These are phyloP conservation scores for Scomberomorus guttatus DNA, from an alignment of 2,797 vertebrate genomes.

Conservation along the genomic window DNA sequence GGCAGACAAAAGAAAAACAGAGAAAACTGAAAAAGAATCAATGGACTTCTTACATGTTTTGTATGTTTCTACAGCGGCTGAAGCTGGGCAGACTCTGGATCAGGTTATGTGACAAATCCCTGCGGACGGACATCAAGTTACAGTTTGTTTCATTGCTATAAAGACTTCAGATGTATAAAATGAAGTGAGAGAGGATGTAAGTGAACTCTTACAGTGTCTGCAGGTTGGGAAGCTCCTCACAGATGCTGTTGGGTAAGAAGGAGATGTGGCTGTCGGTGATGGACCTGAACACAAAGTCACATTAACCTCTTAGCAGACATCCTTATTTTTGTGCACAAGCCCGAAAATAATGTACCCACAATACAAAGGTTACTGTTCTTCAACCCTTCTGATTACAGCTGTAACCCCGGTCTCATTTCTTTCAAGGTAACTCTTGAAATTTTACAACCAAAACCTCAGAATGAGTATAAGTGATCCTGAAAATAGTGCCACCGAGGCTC, in stretches of 20 bases:
- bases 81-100: slow-evolving; percentile 89
- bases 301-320: too few species aligned
- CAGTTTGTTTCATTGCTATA: background rate
- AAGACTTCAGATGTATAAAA: too few species aligned
- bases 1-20: background rate
- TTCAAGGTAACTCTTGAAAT: too few species aligned
- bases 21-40: background rate
- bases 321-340: too few species aligned
- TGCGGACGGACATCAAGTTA: background rate
- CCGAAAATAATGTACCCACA: too few species aligned
- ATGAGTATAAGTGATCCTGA: too few species aligned
- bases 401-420: too few species aligned
- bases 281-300: background rate
- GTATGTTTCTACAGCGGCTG: slow-evolving; percentile 22
- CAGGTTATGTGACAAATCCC: slow-evolving; percentile 18
- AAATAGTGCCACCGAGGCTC: too few species aligned
- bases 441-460: too few species aligned
- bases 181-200: background rate
- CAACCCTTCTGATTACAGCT: too few species aligned
- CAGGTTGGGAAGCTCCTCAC: slow-evolving; percentile 75
- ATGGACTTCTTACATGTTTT: background rate
- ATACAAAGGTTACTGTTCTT: too few species aligned
- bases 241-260: slow-evolving; percentile 85
- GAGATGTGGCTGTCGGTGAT: slow-evolving; percentile 59
- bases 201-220: background rate